Conservation (phyloP, 2,888 invertebrate species). For the Drosophila rellima region DNA sequence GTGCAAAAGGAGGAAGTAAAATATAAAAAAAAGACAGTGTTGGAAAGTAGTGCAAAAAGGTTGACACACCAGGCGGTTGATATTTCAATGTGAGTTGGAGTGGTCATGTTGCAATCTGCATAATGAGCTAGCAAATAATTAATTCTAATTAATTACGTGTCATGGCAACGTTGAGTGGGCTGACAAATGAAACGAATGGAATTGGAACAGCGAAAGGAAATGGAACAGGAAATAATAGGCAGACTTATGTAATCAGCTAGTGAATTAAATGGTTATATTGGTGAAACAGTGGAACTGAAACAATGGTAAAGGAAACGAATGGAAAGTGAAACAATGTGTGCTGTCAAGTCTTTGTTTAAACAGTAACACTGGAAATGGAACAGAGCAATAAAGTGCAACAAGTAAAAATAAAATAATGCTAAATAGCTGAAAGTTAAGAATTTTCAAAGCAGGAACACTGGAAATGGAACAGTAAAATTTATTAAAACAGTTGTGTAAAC, state of each 20-base stretch:
- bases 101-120: slow-evolving; percentile 31
- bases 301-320: background rate
- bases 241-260: too few relatives aligned
- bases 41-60: slow-evolving; percentile 6
- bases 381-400: background rate
- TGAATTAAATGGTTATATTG: too few relatives aligned
- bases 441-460: too few relatives aligned
- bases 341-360: too few relatives aligned
- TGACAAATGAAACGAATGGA: slow-evolving; percentile 5
- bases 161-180: background rate
- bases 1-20: slow-evolving; percentile 17
- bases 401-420: background rate
- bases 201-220: background rate
- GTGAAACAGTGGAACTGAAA: background rate
- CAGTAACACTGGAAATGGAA: background rate
- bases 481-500: too few relatives aligned
- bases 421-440: too few relatives aligned
- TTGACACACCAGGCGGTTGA: slow-evolving; percentile 2
- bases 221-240: background rate
- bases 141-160: slow-evolving; percentile 44
- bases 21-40: background rate
- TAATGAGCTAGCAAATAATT: slow-evolving; percentile 49
- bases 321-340: too few relatives aligned
- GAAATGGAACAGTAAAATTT: too few relatives aligned
- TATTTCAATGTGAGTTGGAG: background rate